Evolutionary conservation across 2,888 invertebrate genomes (phyloP), one percentile per base, ranked within the genome.

Genomic region (Noctua pronuba): DNA sequence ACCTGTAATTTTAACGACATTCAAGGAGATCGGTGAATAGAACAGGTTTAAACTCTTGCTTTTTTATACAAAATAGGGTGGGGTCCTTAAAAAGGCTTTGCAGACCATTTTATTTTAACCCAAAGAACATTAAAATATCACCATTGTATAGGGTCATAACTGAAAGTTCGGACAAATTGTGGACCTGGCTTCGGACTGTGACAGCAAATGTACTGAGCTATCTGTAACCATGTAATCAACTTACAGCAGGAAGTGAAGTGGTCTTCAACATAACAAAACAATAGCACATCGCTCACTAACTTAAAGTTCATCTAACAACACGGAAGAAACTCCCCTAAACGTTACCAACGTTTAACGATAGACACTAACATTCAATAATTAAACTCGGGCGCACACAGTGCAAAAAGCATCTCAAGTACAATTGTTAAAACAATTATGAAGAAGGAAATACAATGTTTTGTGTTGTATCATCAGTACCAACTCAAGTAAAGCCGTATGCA

Each of bases 401-500:
- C 69, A 85, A 78, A 70, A 85, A 68, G 35, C 73, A 55, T 66
- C 55, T 71, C n/a, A 7, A 49, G 35, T 66, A 71, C 46, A 60
- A 73, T 77, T 58, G 64, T 81, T 73, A 72, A 77, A 64, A 80
- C 73, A 75, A 82, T 78, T 75, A 77, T 62, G 55, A 35, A 82
- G 38, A 24, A 76, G 84, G 84, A 86, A 84, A 58, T 72, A 70
- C 41, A 46, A 73, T 82, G 65, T 78, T 81, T 76, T 75, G 82
- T 67, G 70, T 66, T 82, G 70, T 73, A 73, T 67, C 77, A 66
- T 75, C 70, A 74, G 21, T 73, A 83, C 35, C 10, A 52, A 71
- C 73, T 46, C 35, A 18, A 69, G 62, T 84, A 72, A 73, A 46
- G 67, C 24, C 6, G 41, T 24, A 46, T 16, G 0, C 62, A 75